Conservation (phyloP, 1,140 invertebrate genomes). For the Paraescarpia echinospica region DNA sequence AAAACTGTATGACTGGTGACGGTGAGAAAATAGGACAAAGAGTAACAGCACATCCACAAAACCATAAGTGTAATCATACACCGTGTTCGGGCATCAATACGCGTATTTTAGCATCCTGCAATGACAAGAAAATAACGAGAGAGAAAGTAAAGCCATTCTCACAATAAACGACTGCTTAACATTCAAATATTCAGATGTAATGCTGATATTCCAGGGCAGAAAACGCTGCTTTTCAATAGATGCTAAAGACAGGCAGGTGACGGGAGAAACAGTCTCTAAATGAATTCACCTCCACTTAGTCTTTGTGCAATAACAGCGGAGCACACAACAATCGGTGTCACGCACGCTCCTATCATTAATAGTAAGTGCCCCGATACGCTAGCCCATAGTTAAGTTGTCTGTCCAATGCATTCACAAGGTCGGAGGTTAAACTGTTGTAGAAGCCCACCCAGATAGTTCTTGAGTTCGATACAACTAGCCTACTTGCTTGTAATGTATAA, state of each 20-base stretch:
- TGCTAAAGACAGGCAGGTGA: neutral
- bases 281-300: neutral
- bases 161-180: neutral
- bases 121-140: neutral
- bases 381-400: neutral
- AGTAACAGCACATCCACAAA: neutral
- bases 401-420: neutral
- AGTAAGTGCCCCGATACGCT: neutral
- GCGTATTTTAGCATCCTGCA: neutral
- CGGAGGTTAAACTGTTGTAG: too few relatives aligned
- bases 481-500: neutral
- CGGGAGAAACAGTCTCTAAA: neutral
- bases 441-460: neutral
- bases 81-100: neutral
- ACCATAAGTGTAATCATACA: neutral
- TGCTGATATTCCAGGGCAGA: neutral
- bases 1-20: neutral
- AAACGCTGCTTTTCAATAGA: neutral
- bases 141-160: neutral
- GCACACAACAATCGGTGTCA: neutral
- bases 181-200: slow-evolving; percentile 10
- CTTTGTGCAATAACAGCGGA: neutral
- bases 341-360: neutral
- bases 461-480: neutral
- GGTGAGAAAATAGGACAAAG: neutral